phyloP scores from a whole-genome alignment of 2,888 invertebrate species.

The Brachyptera putata region DNA sequence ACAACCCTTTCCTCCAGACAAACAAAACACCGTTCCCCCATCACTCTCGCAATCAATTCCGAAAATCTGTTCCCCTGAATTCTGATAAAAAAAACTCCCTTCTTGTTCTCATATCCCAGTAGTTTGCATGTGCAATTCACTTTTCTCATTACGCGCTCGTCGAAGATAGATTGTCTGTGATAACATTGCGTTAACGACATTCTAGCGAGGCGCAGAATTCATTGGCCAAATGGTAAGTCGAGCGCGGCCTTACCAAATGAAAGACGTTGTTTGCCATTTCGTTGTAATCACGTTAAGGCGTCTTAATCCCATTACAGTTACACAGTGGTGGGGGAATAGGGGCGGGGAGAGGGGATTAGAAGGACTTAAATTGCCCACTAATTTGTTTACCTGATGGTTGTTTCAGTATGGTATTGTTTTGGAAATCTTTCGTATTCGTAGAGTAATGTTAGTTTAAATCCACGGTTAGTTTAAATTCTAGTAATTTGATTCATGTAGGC shows the following conservation, averaged over 20 bases:
- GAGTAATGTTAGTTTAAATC: too few relatives aligned
- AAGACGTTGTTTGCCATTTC: background rate
- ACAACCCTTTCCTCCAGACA: too few relatives aligned
- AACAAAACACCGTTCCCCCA: too few relatives aligned
- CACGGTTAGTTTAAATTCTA: too few relatives aligned
- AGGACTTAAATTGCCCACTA: constrained; percentile 26
- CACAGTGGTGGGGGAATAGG: background rate
- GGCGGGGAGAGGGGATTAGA: constrained; percentile 16
- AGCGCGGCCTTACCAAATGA: constrained; percentile 1
- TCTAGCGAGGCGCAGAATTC: background rate
- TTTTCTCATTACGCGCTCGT: background rate
- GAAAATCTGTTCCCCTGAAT: too few relatives aligned
- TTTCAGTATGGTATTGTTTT: background rate
- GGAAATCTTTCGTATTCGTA: constrained; percentile 12
- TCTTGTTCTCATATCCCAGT: too few relatives aligned
- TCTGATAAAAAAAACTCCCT: too few relatives aligned
- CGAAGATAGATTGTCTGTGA: background rate
- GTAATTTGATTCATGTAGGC: too few relatives aligned
- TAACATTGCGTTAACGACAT: constrained; percentile 1
- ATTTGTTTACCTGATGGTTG: constrained; percentile 27
- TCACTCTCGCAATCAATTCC: too few relatives aligned
- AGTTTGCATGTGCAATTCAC: too few relatives aligned
- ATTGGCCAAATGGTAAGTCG: constrained; percentile 1
- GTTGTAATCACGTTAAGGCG: constrained; percentile 27
- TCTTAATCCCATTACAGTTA: constrained; percentile 23